Evolutionary conservation across 1,140 invertebrate genomes (phyloP).

Genomic region (Lycorma delicatula): DNA sequence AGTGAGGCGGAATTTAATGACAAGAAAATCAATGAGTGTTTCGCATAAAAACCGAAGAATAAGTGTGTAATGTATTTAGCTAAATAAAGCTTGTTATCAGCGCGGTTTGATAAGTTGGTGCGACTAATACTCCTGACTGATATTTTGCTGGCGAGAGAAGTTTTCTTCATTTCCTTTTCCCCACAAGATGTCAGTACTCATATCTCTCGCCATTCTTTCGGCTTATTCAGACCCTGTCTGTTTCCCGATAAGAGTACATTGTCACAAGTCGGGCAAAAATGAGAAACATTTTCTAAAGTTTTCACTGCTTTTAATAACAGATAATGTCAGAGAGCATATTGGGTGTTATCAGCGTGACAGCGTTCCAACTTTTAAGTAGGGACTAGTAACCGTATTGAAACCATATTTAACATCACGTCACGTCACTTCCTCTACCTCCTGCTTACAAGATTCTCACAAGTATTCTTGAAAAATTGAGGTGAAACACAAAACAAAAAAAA

Average conservation of each 20-base stretch:
- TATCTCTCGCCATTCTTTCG: slow-evolving; percentile 19
- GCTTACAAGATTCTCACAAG: no score
- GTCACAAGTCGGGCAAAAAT: slow-evolving; percentile 9
- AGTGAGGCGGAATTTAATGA: slow-evolving; percentile 14
- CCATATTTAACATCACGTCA: slow-evolving; percentile 1
- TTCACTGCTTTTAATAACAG: slow-evolving; percentile 11
- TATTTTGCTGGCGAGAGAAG: slow-evolving; percentile 11
- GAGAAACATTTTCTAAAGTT: slow-evolving; percentile 12
- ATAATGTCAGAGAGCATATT: slow-evolving; percentile 5
- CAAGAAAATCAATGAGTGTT: slow-evolving; percentile 15
- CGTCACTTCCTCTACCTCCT: background rate
- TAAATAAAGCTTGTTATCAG: slow-evolving; percentile 17
- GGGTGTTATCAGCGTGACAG: slow-evolving; percentile 5
- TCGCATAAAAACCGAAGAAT: slow-evolving; percentile 18
- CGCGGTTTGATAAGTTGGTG: slow-evolving; percentile 12
- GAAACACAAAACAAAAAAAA: no score
- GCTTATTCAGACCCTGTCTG: slow-evolving; percentile 3
- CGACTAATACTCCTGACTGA: slow-evolving; percentile 17
- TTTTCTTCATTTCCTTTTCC: slow-evolving; percentile 21
- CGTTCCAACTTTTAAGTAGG: background rate
- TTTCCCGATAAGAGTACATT: background rate
- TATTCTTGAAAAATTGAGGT: no score
- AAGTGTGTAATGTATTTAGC: slow-evolving; percentile 18
- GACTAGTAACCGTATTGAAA: slow-evolving; percentile 2
- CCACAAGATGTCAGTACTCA: slow-evolving; percentile 13